These are phyloP conservation scores for Tokudaia muenninki DNA, from an alignment of 2,797 vertebrate genomes.

Conservation along the genomic window DNA sequence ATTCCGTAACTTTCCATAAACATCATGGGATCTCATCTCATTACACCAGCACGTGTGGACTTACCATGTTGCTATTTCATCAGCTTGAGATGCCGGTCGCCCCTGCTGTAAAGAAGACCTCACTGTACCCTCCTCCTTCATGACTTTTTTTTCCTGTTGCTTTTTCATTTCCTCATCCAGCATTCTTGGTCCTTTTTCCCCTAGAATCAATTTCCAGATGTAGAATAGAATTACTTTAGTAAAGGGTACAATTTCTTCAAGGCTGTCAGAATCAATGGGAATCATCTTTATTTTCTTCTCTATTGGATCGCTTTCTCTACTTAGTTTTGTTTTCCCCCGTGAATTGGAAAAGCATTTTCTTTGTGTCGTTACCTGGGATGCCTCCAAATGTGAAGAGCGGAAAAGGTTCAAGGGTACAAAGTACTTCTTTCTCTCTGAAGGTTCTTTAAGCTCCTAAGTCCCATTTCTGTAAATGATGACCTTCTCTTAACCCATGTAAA, in stretches of 20 bases:
- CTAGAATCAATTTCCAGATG: slow-evolving; percentile 74
- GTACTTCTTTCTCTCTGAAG: slow-evolving; percentile 39
- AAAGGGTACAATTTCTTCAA: slow-evolving; percentile 68
- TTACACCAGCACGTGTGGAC: neutral
- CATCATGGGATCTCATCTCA: neutral
- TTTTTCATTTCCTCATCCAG: slow-evolving; percentile 54
- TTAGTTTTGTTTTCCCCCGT: slow-evolving; percentile 62
- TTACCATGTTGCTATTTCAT: neutral
- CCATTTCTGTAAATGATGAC: slow-evolving; percentile 44
- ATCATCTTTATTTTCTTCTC: slow-evolving; percentile 78
- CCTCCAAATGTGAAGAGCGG: neutral
- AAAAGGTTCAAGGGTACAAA: slow-evolving; percentile 18
- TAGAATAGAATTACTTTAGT: slow-evolving; percentile 72
- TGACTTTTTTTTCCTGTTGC: neutral
- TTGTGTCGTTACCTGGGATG: slow-evolving; percentile 49
- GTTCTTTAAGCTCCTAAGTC: slow-evolving; percentile 58
- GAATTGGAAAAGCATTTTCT: slow-evolving; percentile 65
- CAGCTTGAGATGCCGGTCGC: neutral
- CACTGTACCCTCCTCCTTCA: slow-evolving; percentile 61
- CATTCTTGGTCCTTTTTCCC: slow-evolving; percentile 53
- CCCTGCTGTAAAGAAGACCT: slow-evolving; percentile 59
- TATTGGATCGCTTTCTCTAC: slow-evolving; percentile 63
- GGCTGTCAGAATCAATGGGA: slow-evolving; percentile 77
- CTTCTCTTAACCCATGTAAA: slow-evolving; percentile 48
- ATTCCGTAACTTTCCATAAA: neutral